Evolutionary conservation across 1,140 invertebrate species (phyloP), one percentile per base, ranked within the genome.

Genomic region (Pogonomyrmex californicus): DNA sequence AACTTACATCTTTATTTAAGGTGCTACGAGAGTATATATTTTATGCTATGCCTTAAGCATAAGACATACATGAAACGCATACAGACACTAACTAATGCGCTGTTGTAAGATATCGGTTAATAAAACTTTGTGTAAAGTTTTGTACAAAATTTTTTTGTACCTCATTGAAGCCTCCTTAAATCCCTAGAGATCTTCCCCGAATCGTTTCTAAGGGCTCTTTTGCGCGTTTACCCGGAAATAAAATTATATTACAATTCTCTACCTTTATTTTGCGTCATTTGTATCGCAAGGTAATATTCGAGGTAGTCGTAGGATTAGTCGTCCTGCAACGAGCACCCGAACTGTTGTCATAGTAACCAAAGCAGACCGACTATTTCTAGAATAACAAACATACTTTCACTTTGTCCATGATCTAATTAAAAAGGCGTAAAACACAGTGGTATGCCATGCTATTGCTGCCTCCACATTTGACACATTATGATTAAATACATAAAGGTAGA

Each of bases 101-200:
- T 75, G 68, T 75, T 92, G 90, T 92, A 92, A 85, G 75, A 89
- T 91, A 89, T 87, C 83, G 83, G 86, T 88, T 85, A 88, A 92
- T 89, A 92, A 92, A 92, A 87, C 58, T 90, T 83, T 91, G 66
- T 90, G 68, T 87, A 87, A 91, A 77, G 83, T 91, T 91, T 92
- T 90, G 58, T 91, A 92, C 23, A 23, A 23, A 23, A 23, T 91
- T 86, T 14, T 49, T 73, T 30, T 75, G 68, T 47, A 14, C 10
- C 12, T 75, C 7, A 47, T 38, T 73, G 2, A 7, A 54, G 7
- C 1, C 14, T 51, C 5, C 33, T 47, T 41, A 17, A 85, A 33
- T n/a, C 14, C 36, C 1, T 54, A 44, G 49, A 12, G 58, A 17
- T 7, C 4, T 1, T 3, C 17, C 36, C 10, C 33, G 1, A 36